phyloP scores from a whole-genome alignment of 1,140 invertebrate genomes.

The Drosophila tsacasi region DNA sequence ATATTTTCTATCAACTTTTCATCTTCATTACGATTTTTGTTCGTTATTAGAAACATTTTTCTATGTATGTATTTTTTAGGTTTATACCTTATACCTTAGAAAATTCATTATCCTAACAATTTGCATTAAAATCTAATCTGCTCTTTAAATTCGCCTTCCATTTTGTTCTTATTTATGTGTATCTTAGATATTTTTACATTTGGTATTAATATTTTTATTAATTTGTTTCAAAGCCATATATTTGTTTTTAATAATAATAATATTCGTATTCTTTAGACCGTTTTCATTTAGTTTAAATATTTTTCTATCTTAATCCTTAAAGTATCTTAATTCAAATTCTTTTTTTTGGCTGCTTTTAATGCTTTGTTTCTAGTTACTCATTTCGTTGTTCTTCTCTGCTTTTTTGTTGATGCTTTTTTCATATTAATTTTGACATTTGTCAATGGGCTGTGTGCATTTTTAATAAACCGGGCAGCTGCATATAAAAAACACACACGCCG shows the following conservation, averaged over 20 bases:
- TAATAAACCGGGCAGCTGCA: constrained; percentile 43
- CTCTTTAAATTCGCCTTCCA: no score
- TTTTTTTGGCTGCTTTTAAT: neutral
- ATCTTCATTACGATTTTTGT: no score
- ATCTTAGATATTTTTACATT: no score
- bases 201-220: neutral
- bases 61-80: no score
- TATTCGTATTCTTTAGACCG: neutral
- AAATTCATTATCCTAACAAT: no score
- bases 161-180: no score
- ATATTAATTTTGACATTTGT: constrained; percentile 39
- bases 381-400: neutral
- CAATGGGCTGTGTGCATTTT: constrained; percentile 46
- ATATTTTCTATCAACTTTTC: no score
- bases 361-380: neutral
- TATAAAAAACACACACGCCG: constrained; percentile 29
- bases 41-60: no score
- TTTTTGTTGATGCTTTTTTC: neutral
- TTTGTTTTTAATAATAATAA: no score
- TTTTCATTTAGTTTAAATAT: neutral
- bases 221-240: neutral
- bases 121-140: no score
- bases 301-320: neutral
- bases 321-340: neutral
- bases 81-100: no score